Percentiles rank a stretch among this genome's conserved stretches.
Conservation (phyloP, 2,113 vertebrate genomes). For the Rhipidura dahli region DNA sequence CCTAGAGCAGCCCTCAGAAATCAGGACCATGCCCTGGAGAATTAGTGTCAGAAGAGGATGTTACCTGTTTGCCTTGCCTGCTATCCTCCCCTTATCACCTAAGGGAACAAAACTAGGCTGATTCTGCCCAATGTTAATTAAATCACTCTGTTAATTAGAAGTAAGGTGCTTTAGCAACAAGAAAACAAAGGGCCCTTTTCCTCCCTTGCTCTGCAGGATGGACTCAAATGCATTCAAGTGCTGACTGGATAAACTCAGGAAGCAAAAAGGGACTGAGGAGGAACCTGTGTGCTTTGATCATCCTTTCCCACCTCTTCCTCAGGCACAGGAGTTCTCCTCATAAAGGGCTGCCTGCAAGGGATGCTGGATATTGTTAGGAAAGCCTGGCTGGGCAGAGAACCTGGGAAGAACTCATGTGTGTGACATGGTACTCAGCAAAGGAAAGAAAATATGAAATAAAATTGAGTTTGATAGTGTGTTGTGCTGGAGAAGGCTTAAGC, state of each 20-base stretch:
- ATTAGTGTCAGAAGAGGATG: slow-evolving; percentile 34
- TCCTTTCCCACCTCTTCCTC: background rate
- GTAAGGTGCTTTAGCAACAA: slow-evolving; percentile 58
- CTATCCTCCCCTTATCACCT: background rate
- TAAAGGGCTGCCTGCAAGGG: background rate
- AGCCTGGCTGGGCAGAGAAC: background rate
- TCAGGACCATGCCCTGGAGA: slow-evolving; percentile 17
- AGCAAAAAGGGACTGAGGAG: background rate
- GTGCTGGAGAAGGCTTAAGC: background rate
- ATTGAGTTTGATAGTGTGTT: background rate
- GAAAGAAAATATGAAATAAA: background rate
- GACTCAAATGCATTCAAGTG: background rate
- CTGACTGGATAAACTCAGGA: background rate
- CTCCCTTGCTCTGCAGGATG: background rate
- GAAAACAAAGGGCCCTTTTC: slow-evolving; percentile 30
- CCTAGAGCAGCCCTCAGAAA: slow-evolving; percentile 36
- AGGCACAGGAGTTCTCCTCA: background rate
- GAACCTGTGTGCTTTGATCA: background rate
- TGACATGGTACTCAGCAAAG: background rate
- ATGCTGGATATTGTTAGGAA: background rate
- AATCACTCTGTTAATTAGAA: slow-evolving; percentile 56
- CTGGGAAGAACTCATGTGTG: background rate
- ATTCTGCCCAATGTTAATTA: slow-evolving; percentile 55
- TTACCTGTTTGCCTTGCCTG: slow-evolving; percentile 51
- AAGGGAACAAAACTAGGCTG: background rate